Evolutionary conservation across 2,888 invertebrate genomes (phyloP), one percentile per base, ranked within the genome.

Genomic region (Furcula furcula): DNA sequence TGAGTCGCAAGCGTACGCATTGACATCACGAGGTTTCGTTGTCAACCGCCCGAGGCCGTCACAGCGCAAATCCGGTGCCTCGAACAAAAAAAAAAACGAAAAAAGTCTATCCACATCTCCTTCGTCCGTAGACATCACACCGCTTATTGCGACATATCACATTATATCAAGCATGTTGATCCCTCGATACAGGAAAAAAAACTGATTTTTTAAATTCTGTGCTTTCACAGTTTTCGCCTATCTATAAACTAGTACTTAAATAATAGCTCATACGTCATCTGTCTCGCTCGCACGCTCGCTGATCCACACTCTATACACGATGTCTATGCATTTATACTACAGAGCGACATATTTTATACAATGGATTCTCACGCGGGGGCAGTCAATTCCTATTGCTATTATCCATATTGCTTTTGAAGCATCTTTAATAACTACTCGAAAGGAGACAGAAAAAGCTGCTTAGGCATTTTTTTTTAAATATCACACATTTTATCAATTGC

Each of bases 191-290:
- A 76, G 73, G 66, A 76, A 78, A 81, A 68, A 74, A 78, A 79
- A 77, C 66, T 66, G 69, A 60, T 64, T 71, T 65, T 66, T 25
- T 23, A 11, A 74, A 41, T 58, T 71, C 69, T 69, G 72, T 74
- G 70, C 57, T 57, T 70, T 76, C 74, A 77, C 78, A 76, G 76
- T 76, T 78, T 83, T 82, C 71, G 79, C 88, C 88, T 88, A 88
- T 85, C 87, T 88, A 88, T 75, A 76, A 71, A 74, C 87, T 88
- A 87, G 71, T 59, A 76, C 85, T 86, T 87, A 85, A 70, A 71
- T 69, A 68, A 68, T 46, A 57, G 61, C 62, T 60, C 72, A 61
- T 59, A 49, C 56, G 55, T 59, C 56, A 59, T 37, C 68, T 57
- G 59, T 55, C 64, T 61, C 72, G 55, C 72, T 66, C 73, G 46